These are phyloP conservation scores for Maccullochella peelii DNA, from an alignment of 2,113 vertebrate species.

Conservation along the genomic window DNA sequence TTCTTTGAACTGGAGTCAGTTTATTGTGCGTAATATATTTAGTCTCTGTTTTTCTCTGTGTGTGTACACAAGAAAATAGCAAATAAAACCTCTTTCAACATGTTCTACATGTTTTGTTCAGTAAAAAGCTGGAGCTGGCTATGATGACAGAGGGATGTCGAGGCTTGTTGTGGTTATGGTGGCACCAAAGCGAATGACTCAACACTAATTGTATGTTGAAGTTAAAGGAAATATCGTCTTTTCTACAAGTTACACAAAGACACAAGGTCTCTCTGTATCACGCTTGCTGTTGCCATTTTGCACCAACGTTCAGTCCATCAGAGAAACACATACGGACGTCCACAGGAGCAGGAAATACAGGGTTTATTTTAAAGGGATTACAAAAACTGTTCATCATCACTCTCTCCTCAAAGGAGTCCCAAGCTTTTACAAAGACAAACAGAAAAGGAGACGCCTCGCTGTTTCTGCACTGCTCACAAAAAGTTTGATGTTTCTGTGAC, in stretches of 20 bases:
- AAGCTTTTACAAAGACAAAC: conserved; percentile 7
- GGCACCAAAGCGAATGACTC: background rate
- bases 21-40: background rate
- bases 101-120: background rate
- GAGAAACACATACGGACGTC: background rate
- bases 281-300: background rate
- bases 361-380: background rate
- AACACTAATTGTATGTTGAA: background rate
- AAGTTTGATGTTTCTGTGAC: no score
- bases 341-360: background rate
- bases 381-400: background rate
- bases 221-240: background rate
- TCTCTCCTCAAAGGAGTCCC: background rate
- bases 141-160: background rate
- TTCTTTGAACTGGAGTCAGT: background rate
- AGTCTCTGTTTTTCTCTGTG: background rate
- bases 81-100: background rate
- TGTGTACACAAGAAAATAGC: no score
- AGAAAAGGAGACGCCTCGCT: background rate
- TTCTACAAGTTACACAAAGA: background rate
- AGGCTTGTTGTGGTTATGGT: background rate
- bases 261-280: background rate
- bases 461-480: background rate
- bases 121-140: background rate
- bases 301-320: background rate